Evolutionary conservation across 2,113 vertebrate species (phyloP), one percentile per base, ranked within the genome.

Genomic region (Colinus virginianus): DNA sequence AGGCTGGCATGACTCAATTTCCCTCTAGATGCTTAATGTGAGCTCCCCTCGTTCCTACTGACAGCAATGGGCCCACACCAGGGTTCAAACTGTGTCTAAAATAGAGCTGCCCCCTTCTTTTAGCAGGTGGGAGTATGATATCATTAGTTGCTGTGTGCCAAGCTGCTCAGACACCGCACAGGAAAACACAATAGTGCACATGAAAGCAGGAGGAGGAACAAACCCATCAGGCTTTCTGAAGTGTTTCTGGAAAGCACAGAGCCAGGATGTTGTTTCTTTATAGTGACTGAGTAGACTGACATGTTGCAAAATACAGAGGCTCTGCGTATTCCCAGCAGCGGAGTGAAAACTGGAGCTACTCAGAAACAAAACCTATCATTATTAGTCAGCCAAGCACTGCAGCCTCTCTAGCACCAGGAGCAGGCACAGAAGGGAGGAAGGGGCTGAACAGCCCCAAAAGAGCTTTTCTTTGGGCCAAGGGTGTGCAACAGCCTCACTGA

Each of bases 271-370:
- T 91, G 46, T 86, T 96, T 80, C 91, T 85, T 92, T 92, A 78
- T 32, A 84, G 61, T 72, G 76, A 58, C 36, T 91, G 85, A 95
- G 83, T 88, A 58, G 87, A 87, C 81, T 96, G 91, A 56, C 90
- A 58, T 81, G 90, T 94, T 93, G 70, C 71, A 95, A 96, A 95
- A 93, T 90, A 93, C 87, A 96, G 93, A 88, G 75, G 78, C 45
- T 94, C 25, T 7, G 79, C 77, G 1, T 48, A 21, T 81, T 95
- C 78, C 83, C 94, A 89, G 89, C 23, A 8, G 77, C 76, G 74
- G 87, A 93, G 58, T 74, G 90, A 93, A 95, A 88, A 58, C 68
- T 90, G 90, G 79, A 85, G 18, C 90, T 96, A 59, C 79, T 43
- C 61, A 94, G 78, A 87, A 95, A 87, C 26, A 14, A 89, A 95